Percentiles rank a stretch among this genome's conserved stretches.
Conservation (phyloP, 2,888 invertebrate species). For the Alsophila aescularia region DNA sequence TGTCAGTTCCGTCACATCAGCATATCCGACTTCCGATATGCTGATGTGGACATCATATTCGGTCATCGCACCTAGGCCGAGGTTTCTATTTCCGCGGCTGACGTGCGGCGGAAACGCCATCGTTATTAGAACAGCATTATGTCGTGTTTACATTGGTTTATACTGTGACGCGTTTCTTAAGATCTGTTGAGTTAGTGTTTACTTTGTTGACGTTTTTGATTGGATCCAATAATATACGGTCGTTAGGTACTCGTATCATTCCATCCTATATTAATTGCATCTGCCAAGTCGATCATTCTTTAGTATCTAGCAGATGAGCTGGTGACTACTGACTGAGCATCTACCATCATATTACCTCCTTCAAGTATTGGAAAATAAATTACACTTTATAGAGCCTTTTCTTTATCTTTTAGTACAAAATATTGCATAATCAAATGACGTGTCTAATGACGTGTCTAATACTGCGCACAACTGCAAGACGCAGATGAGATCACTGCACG, state of each 20-base stretch:
- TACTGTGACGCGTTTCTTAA: conserved; percentile 13
- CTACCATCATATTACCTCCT: too few relatives aligned
- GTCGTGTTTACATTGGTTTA: conserved; percentile 17
- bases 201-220: neutral
- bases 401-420: neutral
- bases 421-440: neutral
- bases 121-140: conserved; percentile 26
- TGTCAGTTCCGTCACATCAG: conserved; percentile 11
- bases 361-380: too few relatives aligned
- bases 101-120: conserved; percentile 25
- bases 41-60: conserved; percentile 17
- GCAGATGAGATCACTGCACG: conserved; percentile 27
- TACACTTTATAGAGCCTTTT: too few relatives aligned
- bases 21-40: conserved; percentile 10
- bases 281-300: too few relatives aligned
- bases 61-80: conserved; percentile 15
- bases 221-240: neutral
- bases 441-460: neutral
- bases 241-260: too few relatives aligned
- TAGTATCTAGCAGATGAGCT: too few relatives aligned
- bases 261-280: too few relatives aligned
- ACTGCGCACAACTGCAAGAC: conserved; percentile 13
- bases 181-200: conserved; percentile 1
- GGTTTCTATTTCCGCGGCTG: conserved; percentile 20
- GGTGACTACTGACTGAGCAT: too few relatives aligned